phyloP scores from a whole-genome alignment of 2,113 vertebrate species.

The Microcebus griseorufus region DNA sequence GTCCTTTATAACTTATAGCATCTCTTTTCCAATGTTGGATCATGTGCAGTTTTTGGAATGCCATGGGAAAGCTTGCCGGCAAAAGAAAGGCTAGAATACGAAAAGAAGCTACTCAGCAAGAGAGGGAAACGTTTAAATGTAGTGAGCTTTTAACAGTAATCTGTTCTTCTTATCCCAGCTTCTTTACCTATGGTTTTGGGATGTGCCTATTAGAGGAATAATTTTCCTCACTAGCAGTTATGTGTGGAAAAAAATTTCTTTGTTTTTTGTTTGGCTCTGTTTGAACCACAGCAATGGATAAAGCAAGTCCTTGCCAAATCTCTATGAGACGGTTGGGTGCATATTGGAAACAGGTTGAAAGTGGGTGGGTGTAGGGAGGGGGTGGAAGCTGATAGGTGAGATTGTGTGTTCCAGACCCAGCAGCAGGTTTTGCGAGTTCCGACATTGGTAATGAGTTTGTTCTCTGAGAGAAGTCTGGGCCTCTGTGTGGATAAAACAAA shows the following conservation, averaged over 20 bases:
- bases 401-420: slow-evolving; percentile 46
- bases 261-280: slow-evolving; percentile 42
- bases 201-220: not conserved
- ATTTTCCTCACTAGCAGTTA: slow-evolving; percentile 31
- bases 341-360: slow-evolving; percentile 31
- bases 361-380: not conserved
- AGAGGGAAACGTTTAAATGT: not conserved
- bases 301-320: slow-evolving; percentile 33
- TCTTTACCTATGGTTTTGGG: slow-evolving; percentile 60
- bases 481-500: slow-evolving; percentile 59
- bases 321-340: not conserved
- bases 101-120: not conserved
- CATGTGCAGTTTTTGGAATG: not conserved
- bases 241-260: slow-evolving; percentile 29
- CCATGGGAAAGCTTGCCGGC: not conserved
- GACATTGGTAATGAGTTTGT: slow-evolving; percentile 57
- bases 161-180: slow-evolving; percentile 48
- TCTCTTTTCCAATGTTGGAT: not conserved
- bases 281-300: slow-evolving; percentile 42
- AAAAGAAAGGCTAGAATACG: not conserved
- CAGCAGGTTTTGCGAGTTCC: slow-evolving; percentile 69
- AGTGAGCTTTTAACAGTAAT: slow-evolving; percentile 33
- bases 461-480: slow-evolving; percentile 66
- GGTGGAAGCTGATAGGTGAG: slow-evolving; percentile 52
- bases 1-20: not conserved